phyloP scores from a whole-genome alignment of 2,888 invertebrate genomes.

The Torymus auratus region DNA sequence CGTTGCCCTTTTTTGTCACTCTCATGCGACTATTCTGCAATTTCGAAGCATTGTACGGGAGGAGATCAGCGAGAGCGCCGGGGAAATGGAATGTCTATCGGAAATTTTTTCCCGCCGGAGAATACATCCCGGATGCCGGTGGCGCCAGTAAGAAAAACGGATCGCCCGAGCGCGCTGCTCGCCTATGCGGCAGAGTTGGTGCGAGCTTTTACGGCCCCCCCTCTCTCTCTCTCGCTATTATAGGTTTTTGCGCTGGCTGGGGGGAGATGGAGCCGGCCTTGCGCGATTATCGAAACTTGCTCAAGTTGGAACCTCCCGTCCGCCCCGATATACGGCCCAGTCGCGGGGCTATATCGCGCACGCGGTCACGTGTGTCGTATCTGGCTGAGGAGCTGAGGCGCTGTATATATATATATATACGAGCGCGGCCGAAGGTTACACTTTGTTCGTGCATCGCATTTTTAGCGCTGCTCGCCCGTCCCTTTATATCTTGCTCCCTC shows the following conservation, averaged over 20 bases:
- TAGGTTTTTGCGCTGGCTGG: constrained; percentile 23
- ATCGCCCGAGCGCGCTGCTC: not conserved
- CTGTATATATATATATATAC: not conserved
- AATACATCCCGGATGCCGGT: too few relatives aligned
- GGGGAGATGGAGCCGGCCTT: not conserved
- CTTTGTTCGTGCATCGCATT: constrained; percentile 41
- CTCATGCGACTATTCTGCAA: constrained; percentile 40
- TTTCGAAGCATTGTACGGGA: constrained; percentile 35
- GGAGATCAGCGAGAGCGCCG: constrained; percentile 16
- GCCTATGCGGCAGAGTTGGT: not conserved
- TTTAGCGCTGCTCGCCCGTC: constrained; percentile 15
- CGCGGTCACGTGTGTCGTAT: too few relatives aligned
- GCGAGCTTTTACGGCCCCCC: not conserved
- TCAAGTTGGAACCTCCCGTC: constrained; percentile 8
- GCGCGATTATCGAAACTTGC: constrained; percentile 47
- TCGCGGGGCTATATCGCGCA: too few relatives aligned
- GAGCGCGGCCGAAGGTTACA: constrained; percentile 15
- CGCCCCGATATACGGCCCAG: not conserved
- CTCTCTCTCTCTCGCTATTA: constrained; percentile 15
- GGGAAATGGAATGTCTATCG: constrained; percentile 39
- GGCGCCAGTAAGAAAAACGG: constrained; percentile 23
- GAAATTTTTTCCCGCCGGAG: constrained; percentile 3
- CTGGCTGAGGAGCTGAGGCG: too few relatives aligned
- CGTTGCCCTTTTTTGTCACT: not conserved
- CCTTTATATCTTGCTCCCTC: not conserved